These are phyloP conservation scores for Anoplopoma fimbria DNA, from an alignment of 2,113 vertebrate species.

Conservation along the genomic window DNA sequence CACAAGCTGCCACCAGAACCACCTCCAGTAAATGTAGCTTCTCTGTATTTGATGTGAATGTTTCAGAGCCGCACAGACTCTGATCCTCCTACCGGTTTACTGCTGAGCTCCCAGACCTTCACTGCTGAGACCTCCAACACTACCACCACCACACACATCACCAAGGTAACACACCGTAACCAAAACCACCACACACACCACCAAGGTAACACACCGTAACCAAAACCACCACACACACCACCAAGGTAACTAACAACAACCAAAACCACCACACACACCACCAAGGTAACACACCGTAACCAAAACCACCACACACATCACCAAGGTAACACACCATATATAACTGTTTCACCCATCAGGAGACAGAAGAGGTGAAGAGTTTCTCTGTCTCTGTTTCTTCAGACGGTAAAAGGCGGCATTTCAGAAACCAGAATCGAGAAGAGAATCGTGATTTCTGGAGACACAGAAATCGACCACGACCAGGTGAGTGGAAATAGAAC, in stretches of 20 bases:
- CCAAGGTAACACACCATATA: too few species aligned
- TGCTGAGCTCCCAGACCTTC: conserved; percentile 95
- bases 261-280: too few species aligned
- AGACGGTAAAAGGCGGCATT: conserved; percentile 96
- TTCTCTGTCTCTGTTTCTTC: conserved; percentile 1
- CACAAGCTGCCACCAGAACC: neutral
- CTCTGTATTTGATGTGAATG: neutral
- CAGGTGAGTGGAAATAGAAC: conserved; percentile 57
- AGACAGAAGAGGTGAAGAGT: too few species aligned
- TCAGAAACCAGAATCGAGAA: conserved; percentile 98
- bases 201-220: neutral
- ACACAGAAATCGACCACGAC: conserved; percentile 95
- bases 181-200: neutral
- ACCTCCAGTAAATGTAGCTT: neutral
- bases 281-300: too few species aligned
- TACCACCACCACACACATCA: conserved; percentile 95
- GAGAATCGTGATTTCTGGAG: conserved; percentile 97
- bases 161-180: conserved; percentile 83
- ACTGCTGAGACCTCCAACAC: conserved; percentile 94
- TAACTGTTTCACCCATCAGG: too few species aligned
- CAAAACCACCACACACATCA: too few species aligned
- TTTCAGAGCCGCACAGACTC: conserved; percentile 77
- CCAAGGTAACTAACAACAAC: neutral
- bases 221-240: neutral
- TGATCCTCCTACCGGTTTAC: conserved; percentile 85